These are phyloP conservation scores for Mactra quadrangularis DNA, from an alignment of 1,140 invertebrate species.

Conservation along the genomic window DNA sequence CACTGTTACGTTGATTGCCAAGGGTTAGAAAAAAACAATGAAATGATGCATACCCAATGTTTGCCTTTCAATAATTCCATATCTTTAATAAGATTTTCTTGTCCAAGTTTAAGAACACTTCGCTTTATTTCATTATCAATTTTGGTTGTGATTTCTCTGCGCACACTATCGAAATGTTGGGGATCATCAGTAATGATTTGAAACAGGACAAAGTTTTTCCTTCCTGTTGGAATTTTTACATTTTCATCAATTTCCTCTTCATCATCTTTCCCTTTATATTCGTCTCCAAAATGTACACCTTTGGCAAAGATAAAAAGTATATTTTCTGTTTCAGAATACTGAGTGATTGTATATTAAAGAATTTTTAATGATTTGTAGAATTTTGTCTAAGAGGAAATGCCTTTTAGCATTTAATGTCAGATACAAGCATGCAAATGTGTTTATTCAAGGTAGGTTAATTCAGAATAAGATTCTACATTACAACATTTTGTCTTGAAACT, in stretches of 20 bases:
- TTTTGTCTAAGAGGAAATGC: no score
- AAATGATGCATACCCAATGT: background rate
- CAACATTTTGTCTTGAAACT: no score
- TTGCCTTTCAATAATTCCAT: conserved; percentile 5
- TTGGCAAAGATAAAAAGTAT: background rate
- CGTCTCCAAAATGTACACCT: conserved; percentile 6
- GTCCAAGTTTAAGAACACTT: background rate
- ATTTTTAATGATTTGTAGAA: no score
- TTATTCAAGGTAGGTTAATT: no score
- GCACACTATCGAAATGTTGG: background rate
- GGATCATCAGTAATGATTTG: conserved; percentile 25
- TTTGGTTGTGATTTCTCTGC: background rate
- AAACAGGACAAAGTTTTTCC: conserved; percentile 24
- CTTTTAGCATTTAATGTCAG: no score
- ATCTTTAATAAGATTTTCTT: conserved; percentile 3
- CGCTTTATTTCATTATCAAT: conserved; percentile 14
- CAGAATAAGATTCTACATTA: no score
- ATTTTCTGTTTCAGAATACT: background rate
- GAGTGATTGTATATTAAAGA: no score
- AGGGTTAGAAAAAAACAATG: no score
- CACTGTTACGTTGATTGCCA: no score
- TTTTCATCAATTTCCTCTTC: background rate
- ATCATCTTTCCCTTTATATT: background rate
- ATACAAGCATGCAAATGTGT: no score
- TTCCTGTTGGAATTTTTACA: background rate